Base-by-base conservation (phyloP, 2,888 invertebrate species). In the Lithophane ornitopus region DNA sequence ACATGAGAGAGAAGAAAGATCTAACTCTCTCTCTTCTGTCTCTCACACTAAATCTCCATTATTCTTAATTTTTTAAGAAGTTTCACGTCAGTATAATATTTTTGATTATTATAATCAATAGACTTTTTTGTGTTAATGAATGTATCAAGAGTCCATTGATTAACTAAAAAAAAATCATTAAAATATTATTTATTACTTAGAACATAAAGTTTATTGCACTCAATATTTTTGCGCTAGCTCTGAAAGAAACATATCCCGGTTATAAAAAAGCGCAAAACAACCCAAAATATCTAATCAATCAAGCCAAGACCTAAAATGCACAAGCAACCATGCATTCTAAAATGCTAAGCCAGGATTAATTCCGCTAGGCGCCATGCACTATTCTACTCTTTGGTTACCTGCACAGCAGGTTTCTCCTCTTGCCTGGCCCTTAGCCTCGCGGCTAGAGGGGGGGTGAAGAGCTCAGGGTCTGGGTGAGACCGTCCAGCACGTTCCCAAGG, bases 391-490 rank as follows among this genome's bases (percentile, higher is more conserved):
- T 82, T 85, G 58, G 72, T 81, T 89, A 95, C 95, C 94, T 95
- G 93, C 6, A 91, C 85, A 22, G 78, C 89, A 39, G 90, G 75
- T 76, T 93, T 94, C 7, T 91, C 89, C 6, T 86, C 88, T 28
- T 88, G 85, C 28, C 80, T 90, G 0, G 85, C 85, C 59, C 92
- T 84, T 3, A 96, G 86, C 52, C 89, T 81, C 1, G 77, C 89
- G 1, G 96, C 96, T 28, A 96, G 89, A 3, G 94, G 94, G 0
- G 96, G 96, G 0, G 95, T 95, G 87, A 96, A 96, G 49, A 96
- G 92, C 19, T 93, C 93, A 0, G 96, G 96, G 89, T 96, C 93
- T 8, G 96, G 96, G 52, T 92, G 91, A 0, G 86, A 28, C 0
- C 76, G 85, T 0, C 95, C 95, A 11, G 87, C 90, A 11, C 88